Percentiles rank a stretch among this genome's conserved stretches.
Conservation (phyloP, 2,113 vertebrate species). For the Nyctibius bracteatus region DNA sequence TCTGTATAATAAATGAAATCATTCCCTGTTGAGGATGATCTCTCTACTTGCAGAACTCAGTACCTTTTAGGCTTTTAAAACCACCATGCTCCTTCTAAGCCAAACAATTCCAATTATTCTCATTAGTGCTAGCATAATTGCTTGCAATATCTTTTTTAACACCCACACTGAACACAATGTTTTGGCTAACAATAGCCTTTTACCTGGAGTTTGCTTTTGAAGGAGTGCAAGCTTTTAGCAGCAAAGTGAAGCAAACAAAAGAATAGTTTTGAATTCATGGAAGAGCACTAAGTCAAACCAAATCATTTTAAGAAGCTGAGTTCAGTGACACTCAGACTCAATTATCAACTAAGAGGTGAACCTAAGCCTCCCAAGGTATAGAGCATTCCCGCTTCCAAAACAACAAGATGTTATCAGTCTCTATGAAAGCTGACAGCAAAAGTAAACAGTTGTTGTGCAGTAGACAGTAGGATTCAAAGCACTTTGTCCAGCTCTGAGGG, state of each 20-base stretch:
- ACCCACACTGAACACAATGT: not conserved
- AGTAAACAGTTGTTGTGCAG: not conserved
- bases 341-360: not conserved
- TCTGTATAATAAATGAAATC: not conserved
- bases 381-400: not conserved
- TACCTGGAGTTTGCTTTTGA: not conserved
- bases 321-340: not conserved
- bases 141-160: not conserved
- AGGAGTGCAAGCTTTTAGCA: not conserved
- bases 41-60: not conserved
- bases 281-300: not conserved
- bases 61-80: not conserved
- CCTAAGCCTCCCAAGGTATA: not conserved
- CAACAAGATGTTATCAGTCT: not conserved
- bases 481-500: not conserved
- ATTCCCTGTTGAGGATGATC: not conserved
- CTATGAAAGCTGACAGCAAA: not conserved
- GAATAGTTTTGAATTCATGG: not conserved
- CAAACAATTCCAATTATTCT: not conserved
- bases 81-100: not conserved
- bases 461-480: not conserved
- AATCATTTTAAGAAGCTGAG: not conserved
- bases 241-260: not conserved
- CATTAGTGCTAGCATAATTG: not conserved
- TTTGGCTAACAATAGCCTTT: not conserved